Evolutionary conservation across 2,888 invertebrate genomes (phyloP), one percentile per base, ranked within the genome.

Genomic region (Agrotis puta): DNA sequence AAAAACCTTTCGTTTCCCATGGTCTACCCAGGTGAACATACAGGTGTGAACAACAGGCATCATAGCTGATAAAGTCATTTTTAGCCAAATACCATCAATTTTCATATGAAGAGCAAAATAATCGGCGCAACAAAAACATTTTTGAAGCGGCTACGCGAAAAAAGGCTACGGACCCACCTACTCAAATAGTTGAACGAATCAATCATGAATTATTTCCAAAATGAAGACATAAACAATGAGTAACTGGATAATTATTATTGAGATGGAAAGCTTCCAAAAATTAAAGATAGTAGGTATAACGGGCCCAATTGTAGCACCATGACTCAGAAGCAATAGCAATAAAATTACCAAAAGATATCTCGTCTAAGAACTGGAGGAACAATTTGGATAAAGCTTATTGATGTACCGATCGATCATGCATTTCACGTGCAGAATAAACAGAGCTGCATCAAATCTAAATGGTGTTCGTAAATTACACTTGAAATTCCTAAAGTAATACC

Each of bases 401-500:
- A 76, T 76, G 33, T 45, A 58, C 43, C 54, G 39, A 57, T 72
- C 54, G 39, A 58, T 72, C 65, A 70, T 78, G 71, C 65, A 77
- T 69, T 78, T 62, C 54, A 53, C 51, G 72, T 68, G 53, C 71
- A 56, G 45, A 65, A 77, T 66, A 70, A 81, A 66, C 70, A 65
- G 53, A 1, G 45, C 48, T 82, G 53, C 77, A 66, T 20, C 27
- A 48, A 82, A 82, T 72, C 77, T 70, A 72, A 82, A 79, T 72
- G 67, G 68, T 58, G 43, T 54, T 67, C 51, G 64, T 64, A 67
- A 72, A 82, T 64, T 54, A 82, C 72, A 82, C 79, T 79, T 82
- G 82, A 82, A 72, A 78, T 79, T 82, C 82, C 50, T 67, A 61
- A 51, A 81, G 51, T 56, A 67, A 61, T 61, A 74, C 53, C 54